phyloP scores from a whole-genome alignment of 2,113 vertebrate genomes.

The Symphodus melops region DNA sequence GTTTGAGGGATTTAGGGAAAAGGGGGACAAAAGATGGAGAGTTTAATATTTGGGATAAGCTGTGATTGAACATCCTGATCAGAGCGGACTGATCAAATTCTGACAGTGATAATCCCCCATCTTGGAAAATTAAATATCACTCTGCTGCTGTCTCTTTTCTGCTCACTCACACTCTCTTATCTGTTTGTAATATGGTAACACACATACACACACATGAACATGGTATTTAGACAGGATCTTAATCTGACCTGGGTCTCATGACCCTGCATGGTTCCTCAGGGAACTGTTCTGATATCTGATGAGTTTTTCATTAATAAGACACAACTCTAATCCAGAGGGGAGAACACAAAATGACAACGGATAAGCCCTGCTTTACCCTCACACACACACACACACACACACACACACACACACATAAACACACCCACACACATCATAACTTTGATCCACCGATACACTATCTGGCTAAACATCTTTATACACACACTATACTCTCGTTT shows the following conservation, averaged over 20 bases:
- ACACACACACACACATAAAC: slow-evolving; percentile 39
- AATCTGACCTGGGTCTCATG: slow-evolving; percentile 79
- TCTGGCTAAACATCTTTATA: slow-evolving; percentile 63
- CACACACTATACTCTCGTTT: slow-evolving; percentile 28
- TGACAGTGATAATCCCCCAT: slow-evolving; percentile 77
- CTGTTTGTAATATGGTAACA: slow-evolving; percentile 11
- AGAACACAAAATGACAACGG: slow-evolving; percentile 76
- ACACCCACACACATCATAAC: slow-evolving; percentile 25
- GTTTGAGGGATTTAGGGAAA: slow-evolving; percentile 42
- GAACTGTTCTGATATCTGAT: slow-evolving; percentile 81
- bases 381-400: slow-evolving; percentile 38
- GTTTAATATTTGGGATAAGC: slow-evolving; percentile 81
- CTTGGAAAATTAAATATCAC: slow-evolving; percentile 81
- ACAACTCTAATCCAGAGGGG: slow-evolving; percentile 77
- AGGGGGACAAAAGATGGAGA: slow-evolving; percentile 72
- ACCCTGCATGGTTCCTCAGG: slow-evolving; percentile 66
- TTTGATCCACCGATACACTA: slow-evolving; percentile 48
- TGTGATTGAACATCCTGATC: slow-evolving; percentile 81
- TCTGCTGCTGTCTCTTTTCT: slow-evolving; percentile 42
- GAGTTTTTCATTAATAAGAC: slow-evolving; percentile 84
- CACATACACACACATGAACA: slow-evolving; percentile 21
- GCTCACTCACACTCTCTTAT: slow-evolving; percentile 36
- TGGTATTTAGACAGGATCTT: slow-evolving; percentile 32
- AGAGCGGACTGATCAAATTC: slow-evolving; percentile 78
- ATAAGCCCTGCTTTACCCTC: slow-evolving; percentile 68